These are phyloP conservation scores for Heterohyrax brucei DNA, from an alignment of 2,797 vertebrate species.

Conservation along the genomic window DNA sequence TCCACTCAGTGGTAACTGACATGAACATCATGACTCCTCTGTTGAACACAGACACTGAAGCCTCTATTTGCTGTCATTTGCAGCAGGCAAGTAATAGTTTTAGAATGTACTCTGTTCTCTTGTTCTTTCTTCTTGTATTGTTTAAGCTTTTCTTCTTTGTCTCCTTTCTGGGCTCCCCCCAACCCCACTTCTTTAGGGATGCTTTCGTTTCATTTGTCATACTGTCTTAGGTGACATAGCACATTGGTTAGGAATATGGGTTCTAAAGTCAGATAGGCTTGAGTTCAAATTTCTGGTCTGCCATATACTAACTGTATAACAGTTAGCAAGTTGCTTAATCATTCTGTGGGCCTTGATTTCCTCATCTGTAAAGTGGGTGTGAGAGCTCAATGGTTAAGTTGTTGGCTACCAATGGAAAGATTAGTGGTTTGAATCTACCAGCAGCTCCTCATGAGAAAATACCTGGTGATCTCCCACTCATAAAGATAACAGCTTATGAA, in stretches of 20 bases:
- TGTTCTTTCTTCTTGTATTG: background rate
- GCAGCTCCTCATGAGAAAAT: no score
- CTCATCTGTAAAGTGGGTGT: background rate
- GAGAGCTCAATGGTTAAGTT: no score
- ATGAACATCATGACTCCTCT: background rate
- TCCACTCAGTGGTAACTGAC: no score
- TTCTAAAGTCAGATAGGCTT: slow-evolving; percentile 1
- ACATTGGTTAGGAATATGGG: background rate
- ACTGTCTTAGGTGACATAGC: background rate
- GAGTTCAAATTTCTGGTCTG: background rate
- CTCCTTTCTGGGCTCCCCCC: background rate
- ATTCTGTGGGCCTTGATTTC: slow-evolving; percentile 22
- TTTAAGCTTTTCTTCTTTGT: slow-evolving; percentile 26
- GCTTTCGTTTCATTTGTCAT: background rate
- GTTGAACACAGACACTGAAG: background rate
- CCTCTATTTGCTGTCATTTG: background rate
- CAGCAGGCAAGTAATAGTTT: background rate
- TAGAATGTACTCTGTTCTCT: background rate
- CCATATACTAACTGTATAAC: background rate
- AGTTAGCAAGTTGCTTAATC: background rate
- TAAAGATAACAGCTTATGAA: no score
- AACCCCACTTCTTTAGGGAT: background rate
- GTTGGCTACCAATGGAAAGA: no score
- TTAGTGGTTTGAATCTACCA: no score
- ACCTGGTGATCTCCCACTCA: no score